A percentile compares a stretch with the other conserved stretches of the same genome.
Evolutionary conservation across 2,797 vertebrate species (phyloP).

Genomic region (Amblyraja radiata): DNA sequence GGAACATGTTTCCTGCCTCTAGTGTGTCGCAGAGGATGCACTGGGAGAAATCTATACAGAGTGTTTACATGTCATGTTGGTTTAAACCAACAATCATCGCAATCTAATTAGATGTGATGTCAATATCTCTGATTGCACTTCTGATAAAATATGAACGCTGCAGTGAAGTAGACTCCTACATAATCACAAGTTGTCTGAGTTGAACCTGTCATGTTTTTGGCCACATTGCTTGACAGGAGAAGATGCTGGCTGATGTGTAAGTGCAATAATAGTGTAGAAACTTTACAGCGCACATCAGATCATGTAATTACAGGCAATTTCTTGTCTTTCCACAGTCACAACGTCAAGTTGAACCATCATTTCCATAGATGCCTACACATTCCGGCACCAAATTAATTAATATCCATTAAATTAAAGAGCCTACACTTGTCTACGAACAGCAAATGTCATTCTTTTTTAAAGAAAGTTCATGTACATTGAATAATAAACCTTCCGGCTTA

Average conservation of each 20-base stretch:
- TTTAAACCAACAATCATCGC: slow-evolving; percentile 4
- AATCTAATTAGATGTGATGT: slow-evolving; percentile 24
- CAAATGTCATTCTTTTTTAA: slow-evolving; percentile 6
- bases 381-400: slow-evolving; percentile 17
- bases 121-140: background rate
- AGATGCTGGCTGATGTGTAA: background rate
- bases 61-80: background rate
- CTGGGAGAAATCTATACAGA: background rate
- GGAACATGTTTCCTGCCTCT: no score
- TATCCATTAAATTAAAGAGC: slow-evolving; percentile 10
- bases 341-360: background rate
- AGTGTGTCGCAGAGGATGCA: background rate
- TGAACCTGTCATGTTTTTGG: background rate
- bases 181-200: slow-evolving; percentile 30
- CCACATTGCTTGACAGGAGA: slow-evolving; percentile 2
- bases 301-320: slow-evolving; percentile 10
- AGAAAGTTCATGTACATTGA: background rate
- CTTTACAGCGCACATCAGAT: background rate
- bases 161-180: background rate
- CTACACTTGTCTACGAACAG: background rate
- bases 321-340: slow-evolving; percentile 15
- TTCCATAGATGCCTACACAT: background rate
- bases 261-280: background rate
- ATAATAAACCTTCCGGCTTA: background rate
- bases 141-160: slow-evolving; percentile 1